Conservation (phyloP, 2,113 vertebrate genomes). For the Paraplagusia blochii region DNA sequence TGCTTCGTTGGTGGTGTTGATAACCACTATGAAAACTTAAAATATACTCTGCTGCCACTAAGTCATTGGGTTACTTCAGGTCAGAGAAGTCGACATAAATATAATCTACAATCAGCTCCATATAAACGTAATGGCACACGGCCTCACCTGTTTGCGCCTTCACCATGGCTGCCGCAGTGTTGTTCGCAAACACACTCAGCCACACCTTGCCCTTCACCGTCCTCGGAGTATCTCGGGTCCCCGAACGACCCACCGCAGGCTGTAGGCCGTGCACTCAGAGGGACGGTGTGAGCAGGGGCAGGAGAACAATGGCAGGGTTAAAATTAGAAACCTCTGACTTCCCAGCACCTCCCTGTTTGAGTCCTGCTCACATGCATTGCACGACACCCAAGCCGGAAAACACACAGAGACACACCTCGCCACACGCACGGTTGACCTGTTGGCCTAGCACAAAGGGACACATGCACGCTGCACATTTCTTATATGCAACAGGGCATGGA, state of each 20-base stretch:
- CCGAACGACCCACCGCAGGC: constrained; percentile 23
- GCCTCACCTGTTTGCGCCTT: constrained; percentile 28
- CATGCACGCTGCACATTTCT: neutral
- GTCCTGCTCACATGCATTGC: constrained; percentile 29
- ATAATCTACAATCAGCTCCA: neutral
- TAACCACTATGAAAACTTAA: constrained; percentile 57
- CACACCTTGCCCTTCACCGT: constrained; percentile 32
- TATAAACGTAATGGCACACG: constrained; percentile 3
- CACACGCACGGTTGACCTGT: constrained; percentile 13
- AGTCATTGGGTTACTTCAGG: constrained; percentile 44
- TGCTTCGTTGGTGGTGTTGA: constrained; percentile 55
- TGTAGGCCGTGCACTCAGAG: constrained; percentile 30
- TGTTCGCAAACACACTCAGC: constrained; percentile 45
- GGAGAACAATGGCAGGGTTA: constrained; percentile 60
- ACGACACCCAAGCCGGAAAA: constrained; percentile 33
- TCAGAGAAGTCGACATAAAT: constrained; percentile 9
- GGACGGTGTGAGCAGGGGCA: constrained; percentile 32
- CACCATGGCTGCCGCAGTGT: constrained; percentile 41
- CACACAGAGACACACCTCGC: constrained; percentile 52
- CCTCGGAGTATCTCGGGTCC: constrained; percentile 36
- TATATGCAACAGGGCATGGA: no score
- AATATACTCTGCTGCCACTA: constrained; percentile 43
- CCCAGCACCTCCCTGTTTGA: constrained; percentile 54
- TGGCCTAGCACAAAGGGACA: constrained; percentile 10
- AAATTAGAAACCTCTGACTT: constrained; percentile 63